A percentile compares a stretch with the other conserved stretches of the same genome.
These are phyloP conservation scores for Solenopsis fugax DNA, from an alignment of 1,140 invertebrate species.

Conservation along the genomic window DNA sequence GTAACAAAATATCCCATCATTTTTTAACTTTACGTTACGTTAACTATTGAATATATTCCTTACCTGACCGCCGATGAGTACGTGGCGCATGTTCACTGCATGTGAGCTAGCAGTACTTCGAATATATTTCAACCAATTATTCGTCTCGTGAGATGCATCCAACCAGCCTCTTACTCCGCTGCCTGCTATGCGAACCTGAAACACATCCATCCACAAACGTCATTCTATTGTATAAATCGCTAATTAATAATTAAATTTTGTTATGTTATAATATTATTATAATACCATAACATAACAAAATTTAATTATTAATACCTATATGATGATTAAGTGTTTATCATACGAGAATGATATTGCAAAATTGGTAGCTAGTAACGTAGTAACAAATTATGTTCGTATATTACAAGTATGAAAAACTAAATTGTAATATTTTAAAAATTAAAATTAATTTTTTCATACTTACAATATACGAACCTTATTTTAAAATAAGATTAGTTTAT, in stretches of 20 bases:
- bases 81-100: conserved; percentile 90
- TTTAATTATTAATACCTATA: not conserved
- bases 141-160: conserved; percentile 91
- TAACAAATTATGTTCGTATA: not conserved
- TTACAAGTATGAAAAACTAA: not conserved
- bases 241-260: too few species aligned
- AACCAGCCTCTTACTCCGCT: conserved; percentile 92
- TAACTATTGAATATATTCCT: conserved; percentile 72
- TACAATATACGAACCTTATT: too few species aligned
- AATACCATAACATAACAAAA: too few species aligned
- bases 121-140: conserved; percentile 94
- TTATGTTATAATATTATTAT: too few species aligned
- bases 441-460: too few species aligned
- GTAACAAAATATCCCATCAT: not conserved
- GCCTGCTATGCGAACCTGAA: conserved; percentile 90
- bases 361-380: not conserved
- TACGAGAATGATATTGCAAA: not conserved
- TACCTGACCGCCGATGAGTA: conserved; percentile 91
- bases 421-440: not conserved
- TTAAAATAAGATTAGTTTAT: not conserved
- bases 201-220: conserved; percentile 47
- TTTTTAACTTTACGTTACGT: not conserved
- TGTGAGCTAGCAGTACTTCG: conserved; percentile 89
- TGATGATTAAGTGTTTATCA: not conserved
- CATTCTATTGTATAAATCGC: not conserved